Base-by-base conservation (phyloP, 2,888 invertebrate species). In the Napeogenes inachia region DNA sequence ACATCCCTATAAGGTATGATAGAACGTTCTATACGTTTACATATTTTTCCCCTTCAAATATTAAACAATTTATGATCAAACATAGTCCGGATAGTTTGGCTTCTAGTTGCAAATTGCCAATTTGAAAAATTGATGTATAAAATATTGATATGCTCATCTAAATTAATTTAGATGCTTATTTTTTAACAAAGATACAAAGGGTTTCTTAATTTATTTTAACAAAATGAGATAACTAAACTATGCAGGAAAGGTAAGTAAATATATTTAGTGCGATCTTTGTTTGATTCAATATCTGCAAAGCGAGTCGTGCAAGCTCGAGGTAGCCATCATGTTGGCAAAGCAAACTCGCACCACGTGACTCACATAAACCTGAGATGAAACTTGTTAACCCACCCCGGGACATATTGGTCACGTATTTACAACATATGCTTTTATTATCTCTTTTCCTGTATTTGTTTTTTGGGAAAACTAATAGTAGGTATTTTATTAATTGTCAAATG, bases 381-480 rank as follows among this genome's bases (percentile, higher is more conserved):
- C 69, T 68, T 47, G 55, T 75, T 73, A 75, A 76, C 77, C 76
- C 79, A 74, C 79, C 73, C 68, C 59, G 78, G 78, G 84, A 86
- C 85, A 83, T 85, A 89, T 88, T 87, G 87, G 86, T 87, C 88
- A 88, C 88, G 88, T 87, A 81, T 77, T 79, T 77, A 73, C 76
- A 74, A 79, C 81, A 78, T 80, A 81, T 81, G 80, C 81, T 84
- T 85, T 85, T 87, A 84, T 84, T 84, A 83, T 82, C 80, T 61
- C 78, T 76, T 75, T 76, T 79, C 79, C 21, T 21, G 79, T 77
- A 87, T 87, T 86, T 86, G 87, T 87, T 86, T 85, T 79, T 79
- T 75, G 76, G 74, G 75, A 74, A 80, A 82, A 59, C 57, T 61
- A 58, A 53, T 47, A 47, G 47, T 21, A 47, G n/a, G 47, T 47